phyloP scores from a whole-genome alignment of 2,888 invertebrate species.

The Phrixothrix hirtus region DNA sequence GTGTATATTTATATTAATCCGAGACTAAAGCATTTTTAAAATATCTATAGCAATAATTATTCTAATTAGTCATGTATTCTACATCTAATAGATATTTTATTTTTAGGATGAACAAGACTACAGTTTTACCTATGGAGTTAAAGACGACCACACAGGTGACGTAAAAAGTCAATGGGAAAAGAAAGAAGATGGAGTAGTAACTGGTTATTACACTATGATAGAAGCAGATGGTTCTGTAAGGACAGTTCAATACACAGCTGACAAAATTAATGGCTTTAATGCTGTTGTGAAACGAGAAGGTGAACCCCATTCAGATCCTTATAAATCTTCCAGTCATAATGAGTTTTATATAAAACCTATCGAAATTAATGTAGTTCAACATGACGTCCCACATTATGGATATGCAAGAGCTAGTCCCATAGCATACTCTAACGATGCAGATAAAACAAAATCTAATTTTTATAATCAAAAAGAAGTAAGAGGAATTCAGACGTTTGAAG shows the following conservation, averaged over 20 bases:
- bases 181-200: conserved; percentile 64
- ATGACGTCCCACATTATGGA: no score
- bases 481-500: no score
- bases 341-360: conserved; percentile 2
- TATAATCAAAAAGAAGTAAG: no score
- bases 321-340: conserved; percentile 10
- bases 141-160: conserved; percentile 64
- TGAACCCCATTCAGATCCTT: conserved; percentile 49
- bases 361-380: no score
- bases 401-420: not conserved
- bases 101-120: conserved; percentile 63
- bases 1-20: no score
- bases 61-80: not conserved
- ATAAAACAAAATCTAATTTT: conserved; percentile 1
- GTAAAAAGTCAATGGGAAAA: conserved; percentile 67
- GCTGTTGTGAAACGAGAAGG: conserved; percentile 62
- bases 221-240: conserved; percentile 69
- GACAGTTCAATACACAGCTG: conserved; percentile 65
- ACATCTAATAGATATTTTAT: conserved; percentile 1
- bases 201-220: conserved; percentile 68
- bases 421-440: not conserved
- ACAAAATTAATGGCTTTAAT: conserved; percentile 62
- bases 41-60: no score
- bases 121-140: conserved; percentile 66
- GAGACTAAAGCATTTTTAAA: no score